Evolutionary conservation across 1,140 invertebrate genomes (phyloP).

Genomic region (Micrasema longulum): DNA sequence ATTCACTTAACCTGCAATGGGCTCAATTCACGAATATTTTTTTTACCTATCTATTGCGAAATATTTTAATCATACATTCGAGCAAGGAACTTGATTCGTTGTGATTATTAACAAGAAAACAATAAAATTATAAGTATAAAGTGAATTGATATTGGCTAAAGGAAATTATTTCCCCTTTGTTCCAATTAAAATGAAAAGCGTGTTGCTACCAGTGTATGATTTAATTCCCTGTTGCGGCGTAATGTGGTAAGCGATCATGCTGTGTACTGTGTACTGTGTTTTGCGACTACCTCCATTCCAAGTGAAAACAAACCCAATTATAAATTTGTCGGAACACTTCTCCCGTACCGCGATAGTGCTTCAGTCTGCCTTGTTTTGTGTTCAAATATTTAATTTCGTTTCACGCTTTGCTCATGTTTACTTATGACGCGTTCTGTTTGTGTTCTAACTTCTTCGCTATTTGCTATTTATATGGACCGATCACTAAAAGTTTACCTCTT

Average conservation of each 20-base stretch:
- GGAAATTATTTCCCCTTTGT: constrained; percentile 10
- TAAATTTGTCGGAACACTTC: constrained; percentile 36
- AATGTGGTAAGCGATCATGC: constrained; percentile 30
- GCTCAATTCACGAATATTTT: too few relatives aligned
- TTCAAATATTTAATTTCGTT: constrained; percentile 30
- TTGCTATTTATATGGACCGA: too few relatives aligned
- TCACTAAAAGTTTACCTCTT: too few relatives aligned
- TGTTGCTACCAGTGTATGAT: constrained; percentile 2
- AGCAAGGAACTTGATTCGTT: too few relatives aligned
- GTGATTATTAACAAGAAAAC: too few relatives aligned
- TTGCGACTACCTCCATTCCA: neutral
- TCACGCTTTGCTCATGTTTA: constrained; percentile 28
- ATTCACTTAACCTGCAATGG: too few relatives aligned
- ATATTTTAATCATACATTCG: too few relatives aligned
- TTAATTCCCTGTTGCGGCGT: constrained; percentile 26
- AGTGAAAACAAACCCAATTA: constrained; percentile 51
- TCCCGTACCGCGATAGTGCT: constrained; percentile 20
- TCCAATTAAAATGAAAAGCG: constrained; percentile 13
- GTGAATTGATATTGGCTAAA: too few relatives aligned
- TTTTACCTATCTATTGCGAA: too few relatives aligned
- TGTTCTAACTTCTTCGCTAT: neutral
- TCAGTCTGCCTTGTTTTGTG: constrained; percentile 23
- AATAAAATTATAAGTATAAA: too few relatives aligned
- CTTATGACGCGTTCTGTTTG: constrained; percentile 1
- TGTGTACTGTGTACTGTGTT: constrained; percentile 6